Conservation (phyloP, 2,797 vertebrate species). For the Xenops minutus region DNA sequence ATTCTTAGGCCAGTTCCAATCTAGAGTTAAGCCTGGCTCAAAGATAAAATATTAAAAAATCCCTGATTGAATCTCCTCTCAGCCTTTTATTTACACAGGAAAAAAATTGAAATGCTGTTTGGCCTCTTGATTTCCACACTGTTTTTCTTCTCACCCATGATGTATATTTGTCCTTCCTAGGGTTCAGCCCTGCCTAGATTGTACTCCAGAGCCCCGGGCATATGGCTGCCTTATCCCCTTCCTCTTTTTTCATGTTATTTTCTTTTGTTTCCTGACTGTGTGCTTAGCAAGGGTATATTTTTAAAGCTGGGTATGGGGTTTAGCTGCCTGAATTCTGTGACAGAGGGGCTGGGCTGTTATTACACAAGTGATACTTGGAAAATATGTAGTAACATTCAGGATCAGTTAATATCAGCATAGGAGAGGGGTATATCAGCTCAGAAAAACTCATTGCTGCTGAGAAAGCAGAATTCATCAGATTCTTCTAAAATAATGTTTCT, state of each 20-base stretch:
- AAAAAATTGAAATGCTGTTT: background rate
- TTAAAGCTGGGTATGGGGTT: background rate
- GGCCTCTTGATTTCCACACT: background rate
- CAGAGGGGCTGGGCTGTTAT: background rate
- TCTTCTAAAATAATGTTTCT: constrained; percentile 28
- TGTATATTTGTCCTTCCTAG: background rate
- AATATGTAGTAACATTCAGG: background rate
- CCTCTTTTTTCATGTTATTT: background rate
- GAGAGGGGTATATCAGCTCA: background rate
- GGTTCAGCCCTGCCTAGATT: background rate
- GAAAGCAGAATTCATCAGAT: constrained; percentile 38
- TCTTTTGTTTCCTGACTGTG: background rate
- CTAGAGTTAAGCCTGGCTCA: background rate
- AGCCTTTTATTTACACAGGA: background rate
- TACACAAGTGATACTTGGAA: background rate
- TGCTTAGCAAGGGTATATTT: background rate
- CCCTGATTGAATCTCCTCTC: background rate
- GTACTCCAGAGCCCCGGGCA: background rate
- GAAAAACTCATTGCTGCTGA: constrained; percentile 15
- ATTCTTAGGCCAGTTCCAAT: background rate
- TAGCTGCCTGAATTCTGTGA: background rate
- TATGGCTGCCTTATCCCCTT: background rate
- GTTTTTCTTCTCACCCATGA: background rate
- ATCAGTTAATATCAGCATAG: background rate
- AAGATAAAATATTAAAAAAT: background rate